These are phyloP conservation scores for Nephrocerus scutellatus DNA, from an alignment of 2,888 invertebrate species.

Conservation along the genomic window DNA sequence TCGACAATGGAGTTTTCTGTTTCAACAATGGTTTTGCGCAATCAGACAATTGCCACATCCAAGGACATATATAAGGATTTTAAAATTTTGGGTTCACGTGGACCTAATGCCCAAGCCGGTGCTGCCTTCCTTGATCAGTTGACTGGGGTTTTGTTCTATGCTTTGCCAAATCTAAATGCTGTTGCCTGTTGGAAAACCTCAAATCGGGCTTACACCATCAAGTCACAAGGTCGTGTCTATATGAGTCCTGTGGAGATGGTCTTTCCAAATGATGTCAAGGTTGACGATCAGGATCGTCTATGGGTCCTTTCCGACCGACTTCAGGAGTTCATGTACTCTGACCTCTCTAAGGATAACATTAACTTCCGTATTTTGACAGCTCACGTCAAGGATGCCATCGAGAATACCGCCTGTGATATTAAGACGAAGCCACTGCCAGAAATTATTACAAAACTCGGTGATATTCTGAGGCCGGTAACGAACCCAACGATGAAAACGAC, in stretches of 20 bases:
- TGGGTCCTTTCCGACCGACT: slow-evolving; percentile 70
- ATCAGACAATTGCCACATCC: slow-evolving; percentile 50
- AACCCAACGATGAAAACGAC: slow-evolving; percentile 20
- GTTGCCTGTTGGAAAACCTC: slow-evolving; percentile 73
- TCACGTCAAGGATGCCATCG: slow-evolving; percentile 61
- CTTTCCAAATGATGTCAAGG: slow-evolving; percentile 72
- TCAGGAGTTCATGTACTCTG: slow-evolving; percentile 63
- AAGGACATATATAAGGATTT: slow-evolving; percentile 57
- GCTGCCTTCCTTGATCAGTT: slow-evolving; percentile 64
- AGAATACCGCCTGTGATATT: slow-evolving; percentile 63
- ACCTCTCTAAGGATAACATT: slow-evolving; percentile 55
- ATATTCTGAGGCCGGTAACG: slow-evolving; percentile 48
- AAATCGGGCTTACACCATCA: slow-evolving; percentile 59
- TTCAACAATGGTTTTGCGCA: slow-evolving; percentile 60
- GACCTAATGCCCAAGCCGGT: slow-evolving; percentile 66
- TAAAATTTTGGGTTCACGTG: slow-evolving; percentile 61
- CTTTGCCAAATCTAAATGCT: slow-evolving; percentile 66
- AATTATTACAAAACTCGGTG: slow-evolving; percentile 52
- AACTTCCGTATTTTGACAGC: slow-evolving; percentile 68
- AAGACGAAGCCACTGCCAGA: slow-evolving; percentile 53
- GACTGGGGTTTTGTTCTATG: slow-evolving; percentile 67
- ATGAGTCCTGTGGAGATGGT: slow-evolving; percentile 66
- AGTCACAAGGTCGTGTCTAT: slow-evolving; percentile 65
- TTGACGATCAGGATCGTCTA: slow-evolving; percentile 61
- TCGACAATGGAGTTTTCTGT: slow-evolving; percentile 72